phyloP scores from a whole-genome alignment of 53 echinoderm and acorn worm genomes.

The Holothuria scabra region DNA sequence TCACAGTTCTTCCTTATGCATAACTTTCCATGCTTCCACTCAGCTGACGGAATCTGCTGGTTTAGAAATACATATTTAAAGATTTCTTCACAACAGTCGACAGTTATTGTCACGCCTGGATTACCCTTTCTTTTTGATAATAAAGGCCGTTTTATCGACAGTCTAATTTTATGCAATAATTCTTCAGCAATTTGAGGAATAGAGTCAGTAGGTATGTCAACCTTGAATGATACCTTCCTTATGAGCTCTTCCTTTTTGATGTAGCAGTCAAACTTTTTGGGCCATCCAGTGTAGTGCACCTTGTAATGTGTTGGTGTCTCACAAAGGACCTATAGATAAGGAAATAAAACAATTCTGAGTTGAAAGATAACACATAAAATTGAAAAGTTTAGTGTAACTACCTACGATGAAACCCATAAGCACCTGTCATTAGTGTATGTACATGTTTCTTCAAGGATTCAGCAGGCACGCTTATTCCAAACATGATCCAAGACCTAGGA shows the following conservation, averaged over 20 bases:
- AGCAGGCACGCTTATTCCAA: no score
- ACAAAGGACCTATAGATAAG: not conserved
- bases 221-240: not conserved
- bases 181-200: constrained; percentile 1
- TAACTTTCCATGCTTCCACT: not conserved
- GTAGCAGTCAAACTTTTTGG: constrained; percentile 8
- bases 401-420: no score
- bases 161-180: not conserved
- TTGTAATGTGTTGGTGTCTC: constrained; percentile 20
- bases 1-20: constrained; percentile 6
- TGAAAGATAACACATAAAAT: no score
- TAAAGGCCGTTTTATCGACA: not conserved
- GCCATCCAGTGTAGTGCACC: constrained; percentile 4
- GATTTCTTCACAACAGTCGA: no score
- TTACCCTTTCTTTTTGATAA: not conserved
- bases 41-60: not conserved
- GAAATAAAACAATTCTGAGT: no score
- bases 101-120: not conserved
- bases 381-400: no score
- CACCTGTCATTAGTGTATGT: no score
- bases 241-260: not conserved
- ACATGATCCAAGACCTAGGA: no score
- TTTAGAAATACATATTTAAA: not conserved
- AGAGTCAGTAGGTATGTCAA: not conserved
- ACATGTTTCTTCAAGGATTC: no score